These are phyloP conservation scores for Gandaritis pyraliata DNA, from an alignment of 2,888 invertebrate species.

Conservation along the genomic window DNA sequence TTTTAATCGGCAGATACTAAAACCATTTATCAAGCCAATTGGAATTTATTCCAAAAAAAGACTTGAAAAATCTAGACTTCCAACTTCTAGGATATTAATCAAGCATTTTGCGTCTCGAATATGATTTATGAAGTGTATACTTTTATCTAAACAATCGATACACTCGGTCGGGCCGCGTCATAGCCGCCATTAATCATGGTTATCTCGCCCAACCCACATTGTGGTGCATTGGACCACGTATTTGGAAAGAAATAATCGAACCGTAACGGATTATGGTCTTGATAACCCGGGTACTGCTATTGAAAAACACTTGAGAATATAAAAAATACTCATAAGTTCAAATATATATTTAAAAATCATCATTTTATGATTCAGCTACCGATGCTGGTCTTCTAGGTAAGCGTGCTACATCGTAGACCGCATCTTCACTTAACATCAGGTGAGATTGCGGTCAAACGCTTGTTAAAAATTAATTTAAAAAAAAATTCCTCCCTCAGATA, in stretches of 20 bases:
- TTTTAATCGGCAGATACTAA: too few relatives aligned
- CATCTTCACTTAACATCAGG: too few relatives aligned
- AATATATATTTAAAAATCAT: too few relatives aligned
- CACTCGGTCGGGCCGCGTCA: constrained; percentile 60
- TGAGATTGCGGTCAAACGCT: too few relatives aligned
- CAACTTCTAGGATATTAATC: constrained; percentile 41
- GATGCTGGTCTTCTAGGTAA: too few relatives aligned
- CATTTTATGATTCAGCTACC: too few relatives aligned
- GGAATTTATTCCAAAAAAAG: not conserved
- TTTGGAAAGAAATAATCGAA: constrained; percentile 41
- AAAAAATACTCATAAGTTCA: too few relatives aligned
- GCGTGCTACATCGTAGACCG: too few relatives aligned
- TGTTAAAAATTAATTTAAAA: too few relatives aligned
- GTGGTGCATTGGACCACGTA: constrained; percentile 51
- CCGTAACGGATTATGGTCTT: constrained; percentile 37
- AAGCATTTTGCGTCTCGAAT: constrained; percentile 43
- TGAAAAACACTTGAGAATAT: not conserved
- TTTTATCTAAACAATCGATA: constrained; percentile 72
- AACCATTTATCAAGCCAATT: too few relatives aligned
- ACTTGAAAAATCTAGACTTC: constrained; percentile 17
- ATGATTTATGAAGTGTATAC: constrained; percentile 59
- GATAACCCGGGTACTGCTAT: constrained; percentile 2
- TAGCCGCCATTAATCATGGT: constrained; percentile 73
- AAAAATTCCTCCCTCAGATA: too few relatives aligned
- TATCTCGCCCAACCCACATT: constrained; percentile 63